These are phyloP conservation scores for Gallirallus australis DNA, from an alignment of 2,797 vertebrate genomes.

Conservation along the genomic window DNA sequence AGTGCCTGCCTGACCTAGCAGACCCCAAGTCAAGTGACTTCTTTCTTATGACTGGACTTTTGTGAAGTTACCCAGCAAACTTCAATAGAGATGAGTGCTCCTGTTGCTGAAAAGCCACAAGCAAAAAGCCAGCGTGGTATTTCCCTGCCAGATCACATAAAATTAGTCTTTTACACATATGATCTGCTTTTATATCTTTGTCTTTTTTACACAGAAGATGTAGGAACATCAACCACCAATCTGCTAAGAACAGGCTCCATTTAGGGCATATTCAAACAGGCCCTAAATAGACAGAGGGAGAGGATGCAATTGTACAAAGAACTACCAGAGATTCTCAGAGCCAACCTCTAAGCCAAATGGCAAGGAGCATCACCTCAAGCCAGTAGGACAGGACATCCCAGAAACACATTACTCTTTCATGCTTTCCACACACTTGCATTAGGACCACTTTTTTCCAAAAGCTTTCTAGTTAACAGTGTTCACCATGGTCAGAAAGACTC, in stretches of 20 bases:
- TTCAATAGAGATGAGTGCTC: neutral
- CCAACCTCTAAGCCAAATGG: neutral
- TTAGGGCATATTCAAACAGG: neutral
- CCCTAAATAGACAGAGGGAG: neutral
- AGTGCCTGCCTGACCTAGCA: neutral
- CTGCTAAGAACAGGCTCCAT: neutral
- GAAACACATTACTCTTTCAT: neutral
- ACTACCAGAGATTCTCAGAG: neutral
- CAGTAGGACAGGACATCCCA: neutral
- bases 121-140: neutral
- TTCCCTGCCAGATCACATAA: fast-evolving
- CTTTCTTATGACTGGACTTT: neutral
- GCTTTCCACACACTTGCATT: neutral
- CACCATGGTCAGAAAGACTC: neutral
- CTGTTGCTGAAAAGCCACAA: neutral
- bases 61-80: neutral
- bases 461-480: neutral
- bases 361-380: neutral
- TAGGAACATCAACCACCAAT: neutral
- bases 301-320: neutral
- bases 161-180: neutral
- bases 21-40: neutral
- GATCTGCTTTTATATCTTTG: neutral
- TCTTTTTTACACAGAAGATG: neutral
- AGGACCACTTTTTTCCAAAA: neutral